Conservation (phyloP, 2,113 vertebrate genomes). For the Pundamilia nyererei region DNA sequence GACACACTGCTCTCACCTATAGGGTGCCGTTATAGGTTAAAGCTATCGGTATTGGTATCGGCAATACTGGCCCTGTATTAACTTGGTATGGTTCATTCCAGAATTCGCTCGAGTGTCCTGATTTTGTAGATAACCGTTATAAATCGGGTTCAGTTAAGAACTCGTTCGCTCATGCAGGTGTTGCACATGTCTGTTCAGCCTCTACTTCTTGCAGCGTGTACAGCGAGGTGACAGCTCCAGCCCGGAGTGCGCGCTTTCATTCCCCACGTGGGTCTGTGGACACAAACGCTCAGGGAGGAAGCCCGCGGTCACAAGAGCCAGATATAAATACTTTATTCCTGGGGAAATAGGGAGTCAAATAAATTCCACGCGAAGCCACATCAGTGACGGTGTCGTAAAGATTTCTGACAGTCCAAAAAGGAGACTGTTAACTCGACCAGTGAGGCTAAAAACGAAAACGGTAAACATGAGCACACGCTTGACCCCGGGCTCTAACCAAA, state of each 20-base stretch:
- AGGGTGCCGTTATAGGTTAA: not conserved
- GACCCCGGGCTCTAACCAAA: conserved; percentile 52
- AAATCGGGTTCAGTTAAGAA: not conserved
- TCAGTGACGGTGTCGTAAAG: conserved; percentile 64
- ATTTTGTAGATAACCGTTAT: not conserved
- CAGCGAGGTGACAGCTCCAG: conserved; percentile 58
- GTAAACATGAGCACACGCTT: conserved; percentile 56
- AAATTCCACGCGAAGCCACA: conserved; percentile 67
- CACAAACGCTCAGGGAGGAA: conserved; percentile 60
- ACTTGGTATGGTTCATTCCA: not conserved
- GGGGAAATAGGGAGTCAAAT: conserved; percentile 70
- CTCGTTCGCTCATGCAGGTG: not conserved
- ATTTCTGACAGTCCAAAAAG: conserved; percentile 57
- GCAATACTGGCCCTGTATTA: not conserved
- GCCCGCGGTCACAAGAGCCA: conserved; percentile 50
- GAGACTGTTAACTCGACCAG: conserved; percentile 49
- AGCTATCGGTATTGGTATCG: not conserved
- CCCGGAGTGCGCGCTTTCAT: conserved; percentile 34
- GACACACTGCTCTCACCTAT: not conserved
- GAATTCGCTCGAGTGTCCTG: not conserved
- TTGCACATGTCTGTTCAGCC: not conserved
- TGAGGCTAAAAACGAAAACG: conserved; percentile 48
- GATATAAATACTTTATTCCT: conserved; percentile 70
- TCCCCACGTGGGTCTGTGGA: conserved; percentile 65
- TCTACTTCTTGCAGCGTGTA: conserved; percentile 18